These are phyloP conservation scores for Acrobasis suavella DNA, from an alignment of 2,888 invertebrate species.

Conservation along the genomic window DNA sequence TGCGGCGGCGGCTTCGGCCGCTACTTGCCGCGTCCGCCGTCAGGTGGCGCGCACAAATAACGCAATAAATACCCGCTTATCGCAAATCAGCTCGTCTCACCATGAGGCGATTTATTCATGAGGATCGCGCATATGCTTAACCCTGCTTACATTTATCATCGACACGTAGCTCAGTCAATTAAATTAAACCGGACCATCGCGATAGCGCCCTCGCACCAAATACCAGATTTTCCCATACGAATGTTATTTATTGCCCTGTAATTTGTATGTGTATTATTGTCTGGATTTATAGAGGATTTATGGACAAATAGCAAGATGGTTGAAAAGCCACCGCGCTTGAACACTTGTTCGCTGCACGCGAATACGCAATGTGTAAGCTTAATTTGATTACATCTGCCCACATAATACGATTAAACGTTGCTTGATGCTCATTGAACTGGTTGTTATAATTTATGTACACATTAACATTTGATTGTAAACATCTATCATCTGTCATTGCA, in stretches of 20 bases:
- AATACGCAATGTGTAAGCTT: conserved; percentile 12
- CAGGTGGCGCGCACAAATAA: conserved; percentile 73
- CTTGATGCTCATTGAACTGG: conserved; percentile 23
- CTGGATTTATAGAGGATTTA: conserved; percentile 48
- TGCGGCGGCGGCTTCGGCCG: conserved; percentile 53
- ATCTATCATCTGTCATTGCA: conserved; percentile 56
- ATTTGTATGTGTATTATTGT: conserved; percentile 64
- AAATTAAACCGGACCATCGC: conserved; percentile 75
- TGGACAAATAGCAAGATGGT: conserved; percentile 47
- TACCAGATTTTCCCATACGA: conserved; percentile 60
- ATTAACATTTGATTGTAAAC: conserved; percentile 35
- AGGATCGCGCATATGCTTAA: conserved; percentile 71
- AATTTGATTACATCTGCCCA: conserved; percentile 25
- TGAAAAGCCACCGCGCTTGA: conserved; percentile 36
- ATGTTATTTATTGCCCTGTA: conserved; percentile 69
- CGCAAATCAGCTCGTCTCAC: conserved; percentile 79
- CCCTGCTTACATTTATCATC: conserved; percentile 77
- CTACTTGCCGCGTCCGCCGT: conserved; percentile 42
- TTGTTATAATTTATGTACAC: conserved; percentile 31
- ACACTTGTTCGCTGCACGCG: conserved; percentile 19
- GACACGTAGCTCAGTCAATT: conserved; percentile 75
- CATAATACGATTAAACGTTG: conserved; percentile 11
- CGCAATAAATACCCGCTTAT: conserved; percentile 80
- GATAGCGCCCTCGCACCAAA: conserved; percentile 70
- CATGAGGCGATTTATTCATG: conserved; percentile 77